phyloP scores from a whole-genome alignment of 2,113 vertebrate species.

The Morone saxatilis region DNA sequence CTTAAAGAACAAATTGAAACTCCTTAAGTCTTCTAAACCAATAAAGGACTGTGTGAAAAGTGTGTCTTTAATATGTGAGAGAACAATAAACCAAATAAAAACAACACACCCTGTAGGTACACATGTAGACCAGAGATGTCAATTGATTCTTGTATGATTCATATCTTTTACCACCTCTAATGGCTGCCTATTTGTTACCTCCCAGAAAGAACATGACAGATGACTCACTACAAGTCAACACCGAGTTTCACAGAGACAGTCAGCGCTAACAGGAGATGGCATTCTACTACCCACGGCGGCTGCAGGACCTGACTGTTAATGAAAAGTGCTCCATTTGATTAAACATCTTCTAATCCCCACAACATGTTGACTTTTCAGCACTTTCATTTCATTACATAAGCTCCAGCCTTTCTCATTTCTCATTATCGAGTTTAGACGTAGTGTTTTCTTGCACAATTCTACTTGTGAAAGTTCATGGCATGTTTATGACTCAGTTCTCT shows the following conservation, averaged over 20 bases:
- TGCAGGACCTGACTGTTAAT: conserved; percentile 34
- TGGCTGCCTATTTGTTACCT: conserved; percentile 21
- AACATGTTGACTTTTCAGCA: conserved; percentile 4
- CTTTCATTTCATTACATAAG: neutral
- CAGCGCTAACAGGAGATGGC: conserved; percentile 43
- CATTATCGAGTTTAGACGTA: neutral
- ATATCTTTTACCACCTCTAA: neutral
- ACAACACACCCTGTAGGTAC: neutral
- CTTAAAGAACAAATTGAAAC: neutral
- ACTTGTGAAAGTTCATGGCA: conserved; percentile 8
- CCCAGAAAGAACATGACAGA: conserved; percentile 30
- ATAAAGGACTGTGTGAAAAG: neutral
- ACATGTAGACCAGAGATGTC: conserved; percentile 1
- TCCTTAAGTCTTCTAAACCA: neutral
- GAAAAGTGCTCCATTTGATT: conserved; percentile 38
- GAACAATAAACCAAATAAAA: neutral
- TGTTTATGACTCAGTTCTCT: neutral
- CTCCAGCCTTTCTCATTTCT: neutral
- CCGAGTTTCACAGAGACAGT: conserved; percentile 12
- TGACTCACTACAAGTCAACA: conserved; percentile 43
- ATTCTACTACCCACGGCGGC: conserved; percentile 3
- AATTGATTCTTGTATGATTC: neutral
- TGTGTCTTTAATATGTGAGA: neutral
- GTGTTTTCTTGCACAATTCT: neutral
- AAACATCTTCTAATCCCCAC: conserved; percentile 27